phyloP scores from a whole-genome alignment of 2,888 invertebrate species.

The Nymphalis c-album region DNA sequence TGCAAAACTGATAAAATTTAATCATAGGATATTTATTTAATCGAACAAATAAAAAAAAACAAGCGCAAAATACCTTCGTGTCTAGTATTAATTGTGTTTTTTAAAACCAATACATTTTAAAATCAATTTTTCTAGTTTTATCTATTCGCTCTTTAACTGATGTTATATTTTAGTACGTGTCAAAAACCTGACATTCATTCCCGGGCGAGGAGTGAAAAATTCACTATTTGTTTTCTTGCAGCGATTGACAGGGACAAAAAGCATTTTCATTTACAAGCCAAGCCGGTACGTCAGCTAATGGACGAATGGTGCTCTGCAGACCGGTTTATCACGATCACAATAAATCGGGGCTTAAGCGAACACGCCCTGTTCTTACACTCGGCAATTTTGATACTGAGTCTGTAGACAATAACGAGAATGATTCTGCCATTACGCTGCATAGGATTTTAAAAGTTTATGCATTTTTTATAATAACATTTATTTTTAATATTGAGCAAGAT shows the following conservation, averaged over 20 bases:
- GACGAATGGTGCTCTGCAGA: conserved; percentile 63
- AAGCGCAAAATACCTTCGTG: too few species aligned
- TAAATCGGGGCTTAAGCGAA: conserved; percentile 62
- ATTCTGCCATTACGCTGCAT: conserved; percentile 6
- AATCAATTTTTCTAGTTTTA: not conserved
- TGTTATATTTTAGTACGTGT: conserved; percentile 13
- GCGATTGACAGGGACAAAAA: conserved; percentile 47
- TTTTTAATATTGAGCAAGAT: not conserved
- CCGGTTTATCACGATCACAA: conserved; percentile 70
- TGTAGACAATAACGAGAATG: conserved; percentile 32
- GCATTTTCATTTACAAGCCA: conserved; percentile 51
- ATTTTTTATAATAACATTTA: not conserved
- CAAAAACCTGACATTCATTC: conserved; percentile 28
- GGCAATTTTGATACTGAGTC: conserved; percentile 44
- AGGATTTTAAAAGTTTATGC: not conserved
- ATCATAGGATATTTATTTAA: too few species aligned
- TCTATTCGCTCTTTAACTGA: too few species aligned
- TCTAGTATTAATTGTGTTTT: too few species aligned
- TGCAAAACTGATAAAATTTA: too few species aligned
- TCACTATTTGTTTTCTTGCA: conserved; percentile 39
- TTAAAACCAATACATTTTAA: too few species aligned
- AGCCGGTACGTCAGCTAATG: conserved; percentile 55
- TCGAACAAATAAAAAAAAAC: too few species aligned
- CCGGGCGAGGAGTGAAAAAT: conserved; percentile 33
- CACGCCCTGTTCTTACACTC: conserved; percentile 55